Base-by-base conservation (phyloP, 2,797 vertebrate species). In the Tokudaia tokunoshimensis region DNA sequence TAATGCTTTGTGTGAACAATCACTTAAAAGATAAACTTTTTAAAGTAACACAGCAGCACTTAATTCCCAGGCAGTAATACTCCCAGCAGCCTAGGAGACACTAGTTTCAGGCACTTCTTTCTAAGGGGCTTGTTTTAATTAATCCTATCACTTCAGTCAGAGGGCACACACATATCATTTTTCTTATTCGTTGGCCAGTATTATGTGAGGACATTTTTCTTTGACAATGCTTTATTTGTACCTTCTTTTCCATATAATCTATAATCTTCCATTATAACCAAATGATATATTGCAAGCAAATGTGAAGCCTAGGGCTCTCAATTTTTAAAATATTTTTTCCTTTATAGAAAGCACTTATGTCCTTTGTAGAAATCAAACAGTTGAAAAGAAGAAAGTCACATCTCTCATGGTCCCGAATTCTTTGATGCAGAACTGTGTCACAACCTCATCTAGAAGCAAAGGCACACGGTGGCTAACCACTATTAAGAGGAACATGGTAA, bases 351-450 rank as follows among this genome's bases (percentile, higher is more conserved):
- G 50, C 57, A 76, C 15, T 72, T 86, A 76, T 67, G 10, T 87
- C 93, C 44, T 81, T 15, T 80, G 4, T 82, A 92, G 57, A 93
- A 94, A 90, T 76, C 70, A 94, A 95, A 94, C 17, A 29, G 31
- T 72, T 61, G 79, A 89, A 85, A 94, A 59, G 29, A 95, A 93
- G 67, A 94, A 93, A 95, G 78, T 70, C 61, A 91, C 89, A 63
- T 82, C 31, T 91, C 57, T 59, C 52, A 44, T 24, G 81, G 80
- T 84, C 34, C 29, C 52, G 85, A 63, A 13, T 85, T 93, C 52
- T 72, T 74, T 95, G 37, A 76, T 52, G 1, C 15, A 85, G 50
- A 94, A 87, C 4, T 89, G 57, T 93, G n/a, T 24, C 67, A 80
- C n/a, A 61, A 76, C 31, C 81, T 91, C n/a, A 31, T 3, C 29